Evolutionary conservation across 64 coral and sea anemone genomes (phyloP).

Genomic region (Stylophora pistillata): DNA sequence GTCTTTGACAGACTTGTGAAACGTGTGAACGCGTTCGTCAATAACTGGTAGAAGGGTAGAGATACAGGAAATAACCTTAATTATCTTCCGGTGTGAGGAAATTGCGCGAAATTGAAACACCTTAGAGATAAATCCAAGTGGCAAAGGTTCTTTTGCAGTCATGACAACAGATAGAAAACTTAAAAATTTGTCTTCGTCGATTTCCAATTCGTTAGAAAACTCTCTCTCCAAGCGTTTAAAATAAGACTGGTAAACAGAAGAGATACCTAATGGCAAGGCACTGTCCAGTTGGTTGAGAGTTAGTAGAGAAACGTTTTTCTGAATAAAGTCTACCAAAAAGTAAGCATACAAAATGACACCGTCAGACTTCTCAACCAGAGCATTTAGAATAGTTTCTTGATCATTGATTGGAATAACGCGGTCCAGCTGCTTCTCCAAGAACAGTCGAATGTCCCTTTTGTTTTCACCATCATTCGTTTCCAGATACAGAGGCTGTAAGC

Average conservation of each 20-base stretch:
- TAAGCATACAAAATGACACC: conserved; percentile 50
- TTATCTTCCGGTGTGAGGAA: background rate
- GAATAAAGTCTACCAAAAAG: conserved; percentile 28
- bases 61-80: background rate
- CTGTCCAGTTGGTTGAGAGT: background rate
- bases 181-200: conserved; percentile 16
- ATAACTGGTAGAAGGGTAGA: conserved; percentile 22
- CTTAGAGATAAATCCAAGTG: conserved; percentile 15
- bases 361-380: conserved; percentile 26
- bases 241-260: conserved; percentile 35
- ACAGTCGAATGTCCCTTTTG: conserved; percentile 2
- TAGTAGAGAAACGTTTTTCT: background rate
- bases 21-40: background rate
- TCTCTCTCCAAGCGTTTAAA: conserved; percentile 13
- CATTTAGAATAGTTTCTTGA: background rate
- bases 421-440: background rate
- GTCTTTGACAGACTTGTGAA: conserved; percentile 48
- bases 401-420: background rate
- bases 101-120: background rate
- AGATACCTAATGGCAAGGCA: conserved; percentile 14
- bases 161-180: conserved; percentile 28
- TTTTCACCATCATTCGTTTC: background rate
- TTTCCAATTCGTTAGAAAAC: background rate
- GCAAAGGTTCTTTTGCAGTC: conserved; percentile 33
- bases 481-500: background rate